phyloP scores from a whole-genome alignment of 2,113 vertebrate genomes.

The Piliocolobus tephrosceles region DNA sequence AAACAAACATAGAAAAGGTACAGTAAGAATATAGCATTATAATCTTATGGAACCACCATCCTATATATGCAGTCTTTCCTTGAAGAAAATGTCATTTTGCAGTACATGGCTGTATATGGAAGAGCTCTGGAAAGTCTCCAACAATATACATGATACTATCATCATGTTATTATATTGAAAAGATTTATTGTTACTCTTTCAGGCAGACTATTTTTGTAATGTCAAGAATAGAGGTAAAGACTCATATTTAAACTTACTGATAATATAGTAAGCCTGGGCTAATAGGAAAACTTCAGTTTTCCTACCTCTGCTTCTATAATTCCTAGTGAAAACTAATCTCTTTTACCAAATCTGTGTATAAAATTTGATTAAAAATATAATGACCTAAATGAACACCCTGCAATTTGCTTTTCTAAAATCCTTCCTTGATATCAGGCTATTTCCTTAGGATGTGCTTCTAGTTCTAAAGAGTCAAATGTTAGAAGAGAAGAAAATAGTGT shows the following conservation, averaged over 20 bases:
- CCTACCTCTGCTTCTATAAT: not conserved
- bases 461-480: not conserved
- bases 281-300: not conserved
- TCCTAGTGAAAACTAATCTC: not conserved
- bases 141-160: not conserved
- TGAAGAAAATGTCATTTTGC: not conserved
- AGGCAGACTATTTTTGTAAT: not conserved
- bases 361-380: not conserved
- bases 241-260: not conserved
- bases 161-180: not conserved
- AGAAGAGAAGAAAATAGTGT: not conserved
- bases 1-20: not conserved
- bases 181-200: not conserved
- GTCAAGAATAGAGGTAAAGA: not conserved
- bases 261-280: not conserved
- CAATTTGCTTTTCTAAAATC: slow-evolving; percentile 2
- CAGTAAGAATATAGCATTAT: not conserved
- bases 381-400: not conserved
- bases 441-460: not conserved
- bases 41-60: not conserved
- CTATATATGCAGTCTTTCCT: not conserved
- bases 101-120: not conserved
- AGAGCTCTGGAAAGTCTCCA: not conserved
- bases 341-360: not conserved
- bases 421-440: not conserved